phyloP scores from a whole-genome alignment of 64 coral and sea anemone species.

The Actinia equina region DNA sequence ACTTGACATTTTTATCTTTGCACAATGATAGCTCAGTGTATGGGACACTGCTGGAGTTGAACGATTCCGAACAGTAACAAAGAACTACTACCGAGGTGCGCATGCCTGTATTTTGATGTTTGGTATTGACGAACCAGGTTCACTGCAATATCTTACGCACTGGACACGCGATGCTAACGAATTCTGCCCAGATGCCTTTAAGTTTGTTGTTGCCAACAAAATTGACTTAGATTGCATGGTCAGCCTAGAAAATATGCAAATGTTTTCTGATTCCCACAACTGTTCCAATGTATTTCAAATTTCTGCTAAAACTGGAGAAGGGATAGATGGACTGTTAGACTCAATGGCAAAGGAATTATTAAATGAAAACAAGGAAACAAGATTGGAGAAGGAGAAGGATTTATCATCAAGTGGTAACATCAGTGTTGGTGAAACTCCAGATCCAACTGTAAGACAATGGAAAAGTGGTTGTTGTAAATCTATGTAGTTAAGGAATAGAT shows the following conservation, averaged over 20 bases:
- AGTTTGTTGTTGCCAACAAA: slow-evolving; percentile 81
- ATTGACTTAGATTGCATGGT: slow-evolving; percentile 59
- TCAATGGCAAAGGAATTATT: slow-evolving; percentile 49
- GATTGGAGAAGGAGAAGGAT: not conserved
- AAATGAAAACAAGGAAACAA: slow-evolving; percentile 18
- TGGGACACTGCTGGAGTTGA: slow-evolving; percentile 95
- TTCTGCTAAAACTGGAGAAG: slow-evolving; percentile 84
- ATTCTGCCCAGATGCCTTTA: slow-evolving; percentile 58
- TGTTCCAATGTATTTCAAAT: slow-evolving; percentile 43
- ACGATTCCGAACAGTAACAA: slow-evolving; percentile 73
- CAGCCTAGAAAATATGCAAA: slow-evolving; percentile 34
- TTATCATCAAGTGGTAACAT: not conserved
- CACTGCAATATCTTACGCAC: slow-evolving; percentile 65
- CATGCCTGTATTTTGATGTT: slow-evolving; percentile 74
- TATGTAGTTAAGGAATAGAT: not conserved
- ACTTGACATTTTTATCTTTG: not conserved
- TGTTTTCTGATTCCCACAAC: slow-evolving; percentile 56
- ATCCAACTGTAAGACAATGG: slow-evolving; percentile 18
- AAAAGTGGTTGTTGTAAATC: slow-evolving; percentile 51
- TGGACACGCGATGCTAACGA: slow-evolving; percentile 73
- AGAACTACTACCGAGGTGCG: slow-evolving; percentile 76
- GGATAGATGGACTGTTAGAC: slow-evolving; percentile 50
- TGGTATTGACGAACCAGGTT: slow-evolving; percentile 60
- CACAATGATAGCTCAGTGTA: slow-evolving; percentile 55
- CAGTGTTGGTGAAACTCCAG: not conserved